Conservation (phyloP, 37 sponge, comb jelly and placozoan genomes). For the Crambe crambe region DNA sequence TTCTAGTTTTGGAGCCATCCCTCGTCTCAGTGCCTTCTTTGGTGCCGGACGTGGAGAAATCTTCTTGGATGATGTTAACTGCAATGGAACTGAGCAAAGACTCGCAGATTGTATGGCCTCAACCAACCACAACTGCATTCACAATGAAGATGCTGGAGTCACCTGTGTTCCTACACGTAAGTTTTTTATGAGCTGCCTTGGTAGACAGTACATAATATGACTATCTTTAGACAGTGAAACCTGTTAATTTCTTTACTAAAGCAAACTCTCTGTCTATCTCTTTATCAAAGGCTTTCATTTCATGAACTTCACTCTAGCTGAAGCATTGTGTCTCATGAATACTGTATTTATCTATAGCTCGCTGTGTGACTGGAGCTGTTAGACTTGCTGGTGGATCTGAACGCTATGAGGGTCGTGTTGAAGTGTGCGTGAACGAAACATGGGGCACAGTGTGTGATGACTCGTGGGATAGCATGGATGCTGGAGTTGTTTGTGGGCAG, state of each 20-base stretch:
- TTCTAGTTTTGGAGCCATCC: neutral
- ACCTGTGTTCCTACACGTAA: neutral
- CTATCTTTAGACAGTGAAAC: no score
- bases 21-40: slow-evolving; percentile 7
- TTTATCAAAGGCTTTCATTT: no score
- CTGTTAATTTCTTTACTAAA: no score
- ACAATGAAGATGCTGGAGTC: slow-evolving; percentile 12
- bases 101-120: neutral
- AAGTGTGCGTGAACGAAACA: slow-evolving; percentile 1
- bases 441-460: slow-evolving; percentile 58
- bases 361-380: slow-evolving; percentile 5
- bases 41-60: slow-evolving; percentile 4
- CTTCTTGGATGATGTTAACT: slow-evolving; percentile 18
- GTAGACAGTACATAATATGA: no score
- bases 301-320: no score
- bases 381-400: slow-evolving; percentile 25
- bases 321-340: no score
- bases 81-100: neutral
- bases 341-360: neutral
- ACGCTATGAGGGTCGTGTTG: slow-evolving; percentile 36
- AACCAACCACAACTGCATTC: neutral
- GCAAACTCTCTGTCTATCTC: no score
- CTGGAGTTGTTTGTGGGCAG: slow-evolving; percentile 33
- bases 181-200: no score
- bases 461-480: neutral